These are phyloP conservation scores for Helostoma temminkii DNA, from an alignment of 2,797 vertebrate species.

Conservation along the genomic window DNA sequence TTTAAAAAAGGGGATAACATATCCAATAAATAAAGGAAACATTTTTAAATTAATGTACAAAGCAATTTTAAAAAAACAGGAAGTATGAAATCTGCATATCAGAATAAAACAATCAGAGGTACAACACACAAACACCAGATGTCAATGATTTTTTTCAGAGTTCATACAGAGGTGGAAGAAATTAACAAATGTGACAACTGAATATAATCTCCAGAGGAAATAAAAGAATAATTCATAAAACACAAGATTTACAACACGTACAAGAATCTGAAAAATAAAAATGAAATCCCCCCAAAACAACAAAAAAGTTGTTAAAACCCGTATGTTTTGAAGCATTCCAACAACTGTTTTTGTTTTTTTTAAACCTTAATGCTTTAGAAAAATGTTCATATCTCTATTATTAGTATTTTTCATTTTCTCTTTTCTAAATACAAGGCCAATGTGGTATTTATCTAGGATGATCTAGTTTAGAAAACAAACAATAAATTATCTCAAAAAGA, in stretches of 20 bases:
- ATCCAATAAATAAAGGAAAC: constrained; percentile 88
- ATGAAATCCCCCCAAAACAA: constrained; percentile 65
- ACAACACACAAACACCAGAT: constrained; percentile 77
- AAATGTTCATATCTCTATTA: constrained; percentile 89
- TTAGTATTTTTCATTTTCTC: constrained; percentile 87
- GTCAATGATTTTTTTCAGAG: constrained; percentile 54
- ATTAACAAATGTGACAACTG: constrained; percentile 70
- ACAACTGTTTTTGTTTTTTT: constrained; percentile 82
- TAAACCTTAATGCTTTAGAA: constrained; percentile 89
- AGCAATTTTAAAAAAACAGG: constrained; percentile 43
- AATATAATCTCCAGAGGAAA: constrained; percentile 74
- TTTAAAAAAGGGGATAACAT: constrained; percentile 79
- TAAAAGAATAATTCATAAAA: constrained; percentile 71
- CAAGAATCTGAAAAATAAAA: constrained; percentile 73
- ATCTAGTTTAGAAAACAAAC: constrained; percentile 84
- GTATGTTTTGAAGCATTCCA: constrained; percentile 89
- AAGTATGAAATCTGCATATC: constrained; percentile 76
- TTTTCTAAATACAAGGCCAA: constrained; percentile 92
- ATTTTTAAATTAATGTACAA: constrained; percentile 86
- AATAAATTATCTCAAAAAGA: constrained; percentile 84
- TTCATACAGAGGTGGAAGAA: constrained; percentile 67
- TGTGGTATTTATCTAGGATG: constrained; percentile 90
- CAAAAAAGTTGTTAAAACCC: constrained; percentile 83
- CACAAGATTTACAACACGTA: constrained; percentile 81
- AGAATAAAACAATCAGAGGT: constrained; percentile 73